Base-by-base conservation (phyloP, 2,888 invertebrate genomes). In the Prenolepis imparis region DNA sequence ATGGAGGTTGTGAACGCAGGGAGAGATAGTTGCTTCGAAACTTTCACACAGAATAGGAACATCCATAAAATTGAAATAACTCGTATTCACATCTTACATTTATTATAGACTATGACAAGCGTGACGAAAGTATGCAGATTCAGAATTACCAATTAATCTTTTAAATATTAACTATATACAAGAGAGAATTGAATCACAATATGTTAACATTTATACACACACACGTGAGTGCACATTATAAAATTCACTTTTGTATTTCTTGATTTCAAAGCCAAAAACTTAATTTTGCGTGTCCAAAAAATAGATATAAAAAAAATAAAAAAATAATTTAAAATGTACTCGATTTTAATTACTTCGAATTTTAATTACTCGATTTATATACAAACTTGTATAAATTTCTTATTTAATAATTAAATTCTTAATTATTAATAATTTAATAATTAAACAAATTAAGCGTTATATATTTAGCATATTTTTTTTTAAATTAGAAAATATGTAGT, bases 1-100 rank as follows among this genome's bases (percentile, higher is more conserved):
- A 48, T 44, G 21, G 28, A n/a, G 44, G 15, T 1, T 39, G 21
- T 9, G 44, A 70, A 70, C 21, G 12, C 24, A 28, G 12, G 2
- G 70, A 70, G 24, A 70, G 1, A 11, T 55, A 57, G 15, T 39
- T n/a, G 61, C 41, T 78, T 36, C 32, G 70, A 78, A 78, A 59
- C 70, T 59, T 36, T 11, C 12, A 70, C 12, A 70, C 12, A 70
- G 70, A 70, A 80, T 28, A 78, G 32, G 11, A 12, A n/a, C 39
- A 67, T 57, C 55, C 24, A 18, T 80, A 80, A 70, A 44, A 78
- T 78, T 70, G 28, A 78, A 70, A 78, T 61, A 59, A 70, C 11
- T 21, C 39, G 8, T 78, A 32, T 70, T 68, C 21, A 21, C 57
- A 67, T 68, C 2, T 8, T 4, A 44, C 44, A 44, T 57, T 67